Evolutionary conservation across 1,140 invertebrate species (phyloP).

Genomic region (Asbolus verrucosus): DNA sequence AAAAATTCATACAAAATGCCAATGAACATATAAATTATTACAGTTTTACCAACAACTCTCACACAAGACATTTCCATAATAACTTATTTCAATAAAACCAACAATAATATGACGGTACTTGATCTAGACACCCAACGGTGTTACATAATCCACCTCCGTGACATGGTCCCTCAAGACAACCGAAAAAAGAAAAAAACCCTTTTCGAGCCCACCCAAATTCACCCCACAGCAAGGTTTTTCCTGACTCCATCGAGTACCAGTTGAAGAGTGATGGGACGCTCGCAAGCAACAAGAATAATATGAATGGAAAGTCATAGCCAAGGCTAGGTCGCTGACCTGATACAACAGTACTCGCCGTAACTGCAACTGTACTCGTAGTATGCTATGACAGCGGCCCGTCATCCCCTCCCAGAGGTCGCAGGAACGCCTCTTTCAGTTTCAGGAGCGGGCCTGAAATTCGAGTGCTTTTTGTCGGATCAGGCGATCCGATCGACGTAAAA

Average conservation of each 20-base stretch:
- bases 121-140: no score
- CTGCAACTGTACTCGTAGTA: constrained; percentile 63
- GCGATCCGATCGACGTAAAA: constrained; percentile 1
- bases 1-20: constrained; percentile 52
- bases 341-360: constrained; percentile 63
- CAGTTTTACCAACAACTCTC: constrained; percentile 30
- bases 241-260: background rate
- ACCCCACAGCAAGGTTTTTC: constrained; percentile 13
- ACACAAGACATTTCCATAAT: constrained; percentile 27
- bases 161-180: no score
- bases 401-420: constrained; percentile 12
- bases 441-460: constrained; percentile 28
- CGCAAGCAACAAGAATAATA: constrained; percentile 29
- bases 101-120: background rate
- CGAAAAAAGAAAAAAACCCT: no score
- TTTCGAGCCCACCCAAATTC: no score
- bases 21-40: constrained; percentile 49
- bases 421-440: constrained; percentile 44
- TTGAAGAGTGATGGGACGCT: no score
- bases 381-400: constrained; percentile 30
- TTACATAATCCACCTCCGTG: no score
- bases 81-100: no score
- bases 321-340: constrained; percentile 63
- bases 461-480: constrained; percentile 42
- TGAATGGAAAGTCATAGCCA: constrained; percentile 64